Percentiles rank a stretch among this genome's conserved stretches.
These are phyloP conservation scores for Rhingia rostrata DNA, from an alignment of 2,888 invertebrate species.

Conservation along the genomic window DNA sequence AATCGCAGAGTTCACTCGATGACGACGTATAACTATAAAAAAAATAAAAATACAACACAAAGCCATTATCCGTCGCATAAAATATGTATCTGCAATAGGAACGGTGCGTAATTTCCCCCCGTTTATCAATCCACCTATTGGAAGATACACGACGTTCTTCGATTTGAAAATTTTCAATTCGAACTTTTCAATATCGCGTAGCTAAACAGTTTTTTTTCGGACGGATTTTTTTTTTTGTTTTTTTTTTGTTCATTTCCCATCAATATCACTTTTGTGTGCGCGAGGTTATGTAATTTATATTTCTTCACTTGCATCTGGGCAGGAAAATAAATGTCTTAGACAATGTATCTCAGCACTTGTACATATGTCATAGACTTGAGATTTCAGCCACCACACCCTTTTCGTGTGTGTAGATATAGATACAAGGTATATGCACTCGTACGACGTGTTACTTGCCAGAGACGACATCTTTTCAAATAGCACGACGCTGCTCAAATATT, in stretches of 20 bases:
- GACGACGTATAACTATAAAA: conserved; percentile 1
- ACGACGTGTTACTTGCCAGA: background rate
- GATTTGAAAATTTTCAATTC: conserved; percentile 50
- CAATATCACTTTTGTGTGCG: conserved; percentile 30
- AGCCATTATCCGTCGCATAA: conserved; percentile 64
- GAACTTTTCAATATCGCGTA: conserved; percentile 42
- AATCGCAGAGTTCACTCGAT: conserved; percentile 7
- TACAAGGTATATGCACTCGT: background rate
- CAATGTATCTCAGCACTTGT: conserved; percentile 60
- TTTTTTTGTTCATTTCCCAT: background rate
- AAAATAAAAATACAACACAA: conserved; percentile 43
- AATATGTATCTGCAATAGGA: conserved; percentile 41
- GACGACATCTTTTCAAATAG: conserved; percentile 38
- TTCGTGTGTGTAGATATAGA: background rate
- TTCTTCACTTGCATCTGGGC: conserved; percentile 39
- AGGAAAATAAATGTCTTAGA: conserved; percentile 36
- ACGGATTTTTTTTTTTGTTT: no score
- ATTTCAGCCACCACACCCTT: conserved; percentile 49
- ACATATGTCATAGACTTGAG: conserved; percentile 38
- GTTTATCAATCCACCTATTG: background rate
- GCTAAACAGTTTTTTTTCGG: background rate
- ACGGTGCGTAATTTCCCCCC: conserved; percentile 31
- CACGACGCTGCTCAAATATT: conserved; percentile 49
- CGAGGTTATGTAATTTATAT: conserved; percentile 31
- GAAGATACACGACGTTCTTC: background rate